phyloP scores from a whole-genome alignment of 2,888 invertebrate species.

The Agrilus mali region DNA sequence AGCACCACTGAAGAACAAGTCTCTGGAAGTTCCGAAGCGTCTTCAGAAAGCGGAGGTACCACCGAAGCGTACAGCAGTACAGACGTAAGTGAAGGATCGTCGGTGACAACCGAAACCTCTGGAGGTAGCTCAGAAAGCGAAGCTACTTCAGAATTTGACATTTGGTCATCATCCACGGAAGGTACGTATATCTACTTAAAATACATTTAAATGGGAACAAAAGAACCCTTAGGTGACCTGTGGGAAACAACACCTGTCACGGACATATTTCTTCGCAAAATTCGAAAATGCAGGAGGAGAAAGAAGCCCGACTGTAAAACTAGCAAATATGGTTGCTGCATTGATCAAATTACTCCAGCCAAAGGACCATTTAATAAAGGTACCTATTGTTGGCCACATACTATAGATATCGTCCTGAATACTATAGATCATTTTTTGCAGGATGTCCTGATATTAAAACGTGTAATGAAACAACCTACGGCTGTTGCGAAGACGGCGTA shows the following conservation, averaged over 20 bases:
- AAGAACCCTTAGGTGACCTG: constrained; percentile 26
- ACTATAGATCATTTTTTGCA: constrained; percentile 17
- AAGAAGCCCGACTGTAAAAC: constrained; percentile 45
- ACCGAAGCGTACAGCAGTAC: not conserved
- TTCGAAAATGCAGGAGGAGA: constrained; percentile 45
- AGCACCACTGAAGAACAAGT: constrained; percentile 4
- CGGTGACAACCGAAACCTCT: constrained; percentile 3
- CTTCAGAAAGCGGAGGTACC: not conserved
- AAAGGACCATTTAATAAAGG: constrained; percentile 72
- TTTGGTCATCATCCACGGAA: constrained; percentile 25
- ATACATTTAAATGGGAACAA: constrained; percentile 4
- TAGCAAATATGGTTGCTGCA: constrained; percentile 71
- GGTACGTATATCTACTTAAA: constrained; percentile 1
- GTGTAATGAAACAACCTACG: constrained; percentile 61
- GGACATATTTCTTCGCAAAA: constrained; percentile 38
- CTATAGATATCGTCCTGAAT: constrained; percentile 1
- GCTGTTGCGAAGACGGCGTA: constrained; percentile 75
- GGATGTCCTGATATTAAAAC: constrained; percentile 61
- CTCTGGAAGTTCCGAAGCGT: constrained; percentile 4
- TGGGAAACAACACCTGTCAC: constrained; percentile 44
- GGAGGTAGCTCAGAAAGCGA: constrained; percentile 10
- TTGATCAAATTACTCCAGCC: constrained; percentile 63
- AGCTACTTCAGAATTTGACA: constrained; percentile 14
- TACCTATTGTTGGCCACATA: constrained; percentile 16
- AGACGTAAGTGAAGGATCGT: not conserved